A percentile compares a stretch with the other conserved stretches of the same genome.
Conservation (phyloP, 64 coral and sea anemone species). For the Stichodactyla helianthus region DNA sequence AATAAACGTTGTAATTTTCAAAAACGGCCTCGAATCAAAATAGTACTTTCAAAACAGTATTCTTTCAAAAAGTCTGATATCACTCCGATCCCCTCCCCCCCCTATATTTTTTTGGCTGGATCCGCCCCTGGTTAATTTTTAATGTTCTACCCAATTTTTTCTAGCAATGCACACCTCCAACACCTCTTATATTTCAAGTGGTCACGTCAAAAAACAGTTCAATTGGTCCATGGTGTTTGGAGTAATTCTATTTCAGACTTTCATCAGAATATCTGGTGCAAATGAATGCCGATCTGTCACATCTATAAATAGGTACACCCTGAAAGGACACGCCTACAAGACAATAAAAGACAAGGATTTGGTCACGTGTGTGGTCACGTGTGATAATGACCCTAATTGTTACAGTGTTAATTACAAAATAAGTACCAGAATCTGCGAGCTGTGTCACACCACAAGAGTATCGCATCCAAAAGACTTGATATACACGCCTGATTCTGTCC, state of each 20-base stretch:
- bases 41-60: too few species aligned
- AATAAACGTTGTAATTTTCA: too few species aligned
- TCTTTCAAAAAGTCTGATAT: too few species aligned
- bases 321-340: not conserved
- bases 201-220: not conserved
- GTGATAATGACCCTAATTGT: slow-evolving; percentile 38
- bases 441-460: slow-evolving; percentile 17
- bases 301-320: not conserved
- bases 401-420: slow-evolving; percentile 52
- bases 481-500: slow-evolving; percentile 11
- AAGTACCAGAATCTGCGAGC: slow-evolving; percentile 19
- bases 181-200: not conserved
- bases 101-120: too few species aligned
- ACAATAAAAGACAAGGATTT: not conserved
- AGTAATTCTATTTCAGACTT: not conserved
- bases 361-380: slow-evolving; percentile 37
- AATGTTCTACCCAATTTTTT: not conserved
- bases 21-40: too few species aligned
- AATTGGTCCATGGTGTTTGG: not conserved
- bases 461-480: slow-evolving; percentile 9
- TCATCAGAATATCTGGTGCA: not conserved
- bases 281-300: not conserved
- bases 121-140: too few species aligned
- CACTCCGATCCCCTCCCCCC: too few species aligned
- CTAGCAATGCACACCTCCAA: not conserved